Conservation (phyloP, 2,888 invertebrate genomes). For the Hesperia comma region DNA sequence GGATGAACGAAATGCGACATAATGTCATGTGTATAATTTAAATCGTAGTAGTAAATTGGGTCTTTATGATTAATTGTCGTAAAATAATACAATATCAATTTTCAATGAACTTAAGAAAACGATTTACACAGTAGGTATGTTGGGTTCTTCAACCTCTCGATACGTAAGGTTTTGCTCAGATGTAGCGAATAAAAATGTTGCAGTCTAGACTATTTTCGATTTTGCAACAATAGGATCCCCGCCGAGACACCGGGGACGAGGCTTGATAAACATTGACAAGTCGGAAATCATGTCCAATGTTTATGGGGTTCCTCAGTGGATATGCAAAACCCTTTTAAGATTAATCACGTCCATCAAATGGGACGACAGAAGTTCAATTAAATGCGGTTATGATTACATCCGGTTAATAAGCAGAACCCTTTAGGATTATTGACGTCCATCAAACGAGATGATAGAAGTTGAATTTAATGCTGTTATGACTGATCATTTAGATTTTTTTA, state of each 20-base stretch:
- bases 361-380: too few relatives aligned
- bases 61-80: too few relatives aligned
- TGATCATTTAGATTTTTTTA: too few relatives aligned
- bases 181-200: background rate
- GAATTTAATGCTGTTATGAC: too few relatives aligned
- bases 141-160: background rate
- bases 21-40: too few relatives aligned
- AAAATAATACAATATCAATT: background rate
- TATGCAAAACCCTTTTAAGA: background rate
- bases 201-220: slow-evolving; percentile 5
- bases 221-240: slow-evolving; percentile 3
- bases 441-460: too few relatives aligned
- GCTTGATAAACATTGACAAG: background rate
- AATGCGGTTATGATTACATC: too few relatives aligned
- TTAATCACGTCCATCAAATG: too few relatives aligned
- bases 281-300: background rate
- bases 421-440: too few relatives aligned
- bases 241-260: background rate
- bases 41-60: too few relatives aligned
- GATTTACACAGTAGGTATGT: background rate
- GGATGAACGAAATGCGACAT: too few relatives aligned
- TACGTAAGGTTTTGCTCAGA: slow-evolving; percentile 1
- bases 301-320: background rate
- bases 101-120: background rate
- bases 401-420: too few relatives aligned